Conservation (phyloP, 2,888 invertebrate genomes). For the Limenitis camilla region DNA sequence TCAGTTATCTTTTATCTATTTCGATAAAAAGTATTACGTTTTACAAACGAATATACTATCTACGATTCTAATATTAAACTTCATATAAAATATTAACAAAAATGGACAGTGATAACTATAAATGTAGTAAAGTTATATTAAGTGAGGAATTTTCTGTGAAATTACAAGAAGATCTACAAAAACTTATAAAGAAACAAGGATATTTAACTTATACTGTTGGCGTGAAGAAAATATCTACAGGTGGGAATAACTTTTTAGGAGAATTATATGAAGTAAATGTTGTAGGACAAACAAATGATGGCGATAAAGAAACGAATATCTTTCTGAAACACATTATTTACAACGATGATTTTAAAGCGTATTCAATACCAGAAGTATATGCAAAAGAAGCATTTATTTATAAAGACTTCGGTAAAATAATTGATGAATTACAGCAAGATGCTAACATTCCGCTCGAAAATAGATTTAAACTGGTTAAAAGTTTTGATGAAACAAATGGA, state of each 20-base stretch:
- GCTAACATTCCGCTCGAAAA: slow-evolving; percentile 34
- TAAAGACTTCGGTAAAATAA: slow-evolving; percentile 35
- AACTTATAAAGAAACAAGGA: slow-evolving; percentile 30
- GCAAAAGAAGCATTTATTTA: slow-evolving; percentile 40
- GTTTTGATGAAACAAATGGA: slow-evolving; percentile 33
- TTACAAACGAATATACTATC: not conserved
- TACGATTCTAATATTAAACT: not conserved
- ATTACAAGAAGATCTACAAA: slow-evolving; percentile 16
- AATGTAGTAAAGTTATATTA: slow-evolving; percentile 3
- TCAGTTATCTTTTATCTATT: not conserved
- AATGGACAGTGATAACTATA: slow-evolving; percentile 6
- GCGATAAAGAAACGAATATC: slow-evolving; percentile 33
- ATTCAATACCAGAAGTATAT: slow-evolving; percentile 36
- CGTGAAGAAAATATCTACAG: slow-evolving; percentile 30
- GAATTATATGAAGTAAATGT: slow-evolving; percentile 37
- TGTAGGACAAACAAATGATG: slow-evolving; percentile 30
- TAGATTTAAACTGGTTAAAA: slow-evolving; percentile 36
- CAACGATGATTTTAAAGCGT: slow-evolving; percentile 30
- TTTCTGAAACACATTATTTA: slow-evolving; percentile 44
- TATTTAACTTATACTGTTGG: slow-evolving; percentile 28
- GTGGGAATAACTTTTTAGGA: slow-evolving; percentile 40
- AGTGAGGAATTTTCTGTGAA: slow-evolving; percentile 13
- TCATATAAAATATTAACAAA: not conserved
- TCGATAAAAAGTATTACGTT: not conserved
- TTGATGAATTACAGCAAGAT: slow-evolving; percentile 36